Conservation (phyloP, 2,888 invertebrate species). For the Blastobasis lacticolella region DNA sequence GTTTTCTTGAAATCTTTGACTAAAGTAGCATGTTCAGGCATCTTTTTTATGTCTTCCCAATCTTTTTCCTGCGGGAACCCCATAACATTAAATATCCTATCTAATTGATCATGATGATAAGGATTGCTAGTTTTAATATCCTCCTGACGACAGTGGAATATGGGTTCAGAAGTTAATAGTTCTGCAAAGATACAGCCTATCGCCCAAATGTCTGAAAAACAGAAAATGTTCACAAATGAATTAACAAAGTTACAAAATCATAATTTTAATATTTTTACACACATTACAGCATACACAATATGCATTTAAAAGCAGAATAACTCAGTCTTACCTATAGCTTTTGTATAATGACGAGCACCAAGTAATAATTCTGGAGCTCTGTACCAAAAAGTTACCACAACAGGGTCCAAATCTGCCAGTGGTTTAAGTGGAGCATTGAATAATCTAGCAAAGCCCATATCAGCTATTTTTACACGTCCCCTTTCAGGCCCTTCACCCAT, state of each 20-base stretch:
- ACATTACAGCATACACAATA: too few species aligned
- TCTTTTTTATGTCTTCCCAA: conserved; percentile 99
- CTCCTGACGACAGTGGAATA: conserved; percentile 99
- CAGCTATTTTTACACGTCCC: conserved; percentile 98
- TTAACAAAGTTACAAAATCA: too few species aligned
- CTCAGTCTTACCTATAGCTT: conserved; percentile 86
- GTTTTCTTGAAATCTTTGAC: conserved; percentile 96
- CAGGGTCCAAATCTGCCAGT: conserved; percentile 97
- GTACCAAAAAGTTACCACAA: conserved; percentile 99
- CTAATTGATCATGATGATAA: conserved; percentile 98
- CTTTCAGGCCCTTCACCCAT: conserved; percentile 99
- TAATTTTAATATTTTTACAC: too few species aligned
- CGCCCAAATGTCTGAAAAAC: conserved; percentile 92
- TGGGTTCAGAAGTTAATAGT: conserved; percentile 98
- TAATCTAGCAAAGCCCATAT: conserved; percentile 98
- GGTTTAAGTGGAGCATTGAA: conserved; percentile 99
- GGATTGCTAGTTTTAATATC: conserved; percentile 99
- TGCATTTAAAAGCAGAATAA: too few species aligned
- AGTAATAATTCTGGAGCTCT: conserved; percentile 96
- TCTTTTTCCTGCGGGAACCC: conserved; percentile 98
- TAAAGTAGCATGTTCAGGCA: conserved; percentile 98
- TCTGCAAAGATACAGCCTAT: conserved; percentile 99
- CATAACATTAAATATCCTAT: conserved; percentile 99
- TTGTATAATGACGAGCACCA: conserved; percentile 97
- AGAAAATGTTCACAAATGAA: not conserved